Evolutionary conservation across 1,140 invertebrate genomes (phyloP), one percentile per base, ranked within the genome.

Genomic region (Holotrichia oblita): DNA sequence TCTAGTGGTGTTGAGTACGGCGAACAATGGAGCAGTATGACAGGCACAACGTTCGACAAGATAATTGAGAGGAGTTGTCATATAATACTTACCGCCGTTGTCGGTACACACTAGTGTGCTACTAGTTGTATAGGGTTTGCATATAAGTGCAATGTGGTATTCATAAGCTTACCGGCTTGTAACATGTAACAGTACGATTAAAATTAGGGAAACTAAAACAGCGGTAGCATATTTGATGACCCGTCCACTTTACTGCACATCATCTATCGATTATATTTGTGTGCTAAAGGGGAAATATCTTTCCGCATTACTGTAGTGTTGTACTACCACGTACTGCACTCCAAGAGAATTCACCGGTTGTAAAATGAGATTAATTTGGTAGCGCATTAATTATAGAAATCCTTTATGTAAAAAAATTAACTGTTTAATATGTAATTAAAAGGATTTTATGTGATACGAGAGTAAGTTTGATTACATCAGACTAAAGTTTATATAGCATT

Each of bases 51-150:
- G 61, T 69, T 69, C 61, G 61, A 69, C 61, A 69, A 27, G 61
- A 69, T 69, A 69, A 69, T 69, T 69, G 61, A 69, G 61, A 69
- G 61, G 61, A 34, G 61, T 69, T 69, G 61, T 69, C 61, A 27
- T 69, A 69, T 69, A 69, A 69, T 69, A 69, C 17, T 69, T 27
- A 6, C 10, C 20, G 17, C 8, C 22, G 27, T 14, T 8, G 17
- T 17, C 17, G 59, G n/a, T 48, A 48, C 44, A n/a, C n/a, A 48
- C 3, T n/a, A 12, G 44, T 3, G 44, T 12, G 44, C n/a, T 12
- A 3, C 44, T 48, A 48, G 14, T 55, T 17, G 9, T 6, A 14
- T 55, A 4, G 48, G 6, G 27, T 34, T 34, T 55, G 48, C 17
- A n/a, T 20, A 55, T 17, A 7, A 17, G 14, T 6, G 22, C 20